phyloP scores from a whole-genome alignment of 2,888 invertebrate genomes.

The Cinara cedri region DNA sequence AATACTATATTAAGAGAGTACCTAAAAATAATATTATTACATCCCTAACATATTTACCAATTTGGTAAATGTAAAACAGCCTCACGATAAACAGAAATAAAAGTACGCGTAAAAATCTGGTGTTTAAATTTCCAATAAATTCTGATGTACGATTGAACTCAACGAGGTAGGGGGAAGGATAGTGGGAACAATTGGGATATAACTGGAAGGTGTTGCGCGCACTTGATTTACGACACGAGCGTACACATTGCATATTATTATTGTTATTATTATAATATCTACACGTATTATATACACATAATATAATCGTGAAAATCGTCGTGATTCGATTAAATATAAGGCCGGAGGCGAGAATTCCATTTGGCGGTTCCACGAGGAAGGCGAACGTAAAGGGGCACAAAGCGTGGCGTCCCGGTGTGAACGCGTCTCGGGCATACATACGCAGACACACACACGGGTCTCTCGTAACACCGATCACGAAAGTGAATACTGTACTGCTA shows the following conservation, averaged over 20 bases:
- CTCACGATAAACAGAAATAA: no score
- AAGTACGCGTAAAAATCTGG: no score
- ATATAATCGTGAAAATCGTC: conserved; percentile 26
- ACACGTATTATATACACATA: conserved; percentile 4
- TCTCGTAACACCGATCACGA: conserved; percentile 49
- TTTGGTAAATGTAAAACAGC: no score
- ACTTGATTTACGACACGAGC: background rate
- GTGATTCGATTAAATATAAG: conserved; percentile 40
- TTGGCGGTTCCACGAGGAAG: conserved; percentile 4
- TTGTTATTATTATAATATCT: conserved; percentile 14
- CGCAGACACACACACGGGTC: conserved; percentile 3
- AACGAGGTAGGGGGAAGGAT: no score
- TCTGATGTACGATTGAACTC: no score
- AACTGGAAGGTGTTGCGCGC: background rate
- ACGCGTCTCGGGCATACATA: conserved; percentile 9
- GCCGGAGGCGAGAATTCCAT: conserved; percentile 21
- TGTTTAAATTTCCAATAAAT: no score
- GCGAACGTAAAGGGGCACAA: background rate
- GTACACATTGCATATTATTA: conserved; percentile 20
- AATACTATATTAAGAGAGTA: no score
- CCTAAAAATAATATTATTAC: no score
- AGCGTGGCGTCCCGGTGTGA: conserved; percentile 36
- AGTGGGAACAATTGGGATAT: background rate
- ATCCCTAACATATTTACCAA: no score
- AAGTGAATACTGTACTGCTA: conserved; percentile 40